Percentiles rank a stretch among this genome's conserved stretches.
These are phyloP conservation scores for Peromyscus nudipes DNA, from an alignment of 2,797 vertebrate genomes.

Conservation along the genomic window DNA sequence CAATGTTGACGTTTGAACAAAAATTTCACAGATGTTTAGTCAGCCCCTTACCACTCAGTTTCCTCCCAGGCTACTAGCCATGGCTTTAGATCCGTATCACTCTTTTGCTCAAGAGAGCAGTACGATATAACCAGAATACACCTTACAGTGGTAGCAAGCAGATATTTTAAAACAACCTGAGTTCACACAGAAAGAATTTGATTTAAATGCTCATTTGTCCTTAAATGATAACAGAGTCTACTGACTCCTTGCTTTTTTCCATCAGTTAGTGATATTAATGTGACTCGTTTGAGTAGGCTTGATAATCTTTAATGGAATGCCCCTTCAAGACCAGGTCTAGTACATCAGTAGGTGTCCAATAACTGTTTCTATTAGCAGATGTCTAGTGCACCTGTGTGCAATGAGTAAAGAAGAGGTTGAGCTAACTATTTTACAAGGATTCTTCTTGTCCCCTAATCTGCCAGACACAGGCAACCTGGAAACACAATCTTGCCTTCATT, in stretches of 20 bases:
- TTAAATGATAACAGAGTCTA: neutral
- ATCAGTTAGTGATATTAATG: neutral
- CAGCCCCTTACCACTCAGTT: no score
- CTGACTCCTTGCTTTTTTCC: neutral
- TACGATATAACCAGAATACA: neutral
- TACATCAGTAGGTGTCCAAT: neutral
- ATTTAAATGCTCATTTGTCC: neutral
- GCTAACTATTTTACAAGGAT: neutral
- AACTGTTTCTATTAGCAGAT: neutral
- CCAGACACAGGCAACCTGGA: neutral
- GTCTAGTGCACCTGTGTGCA: neutral
- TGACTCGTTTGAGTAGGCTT: neutral
- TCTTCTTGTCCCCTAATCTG: neutral
- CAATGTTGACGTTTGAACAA: neutral
- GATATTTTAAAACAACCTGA: neutral
- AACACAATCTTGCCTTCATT: neutral
- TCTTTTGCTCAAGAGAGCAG: neutral
- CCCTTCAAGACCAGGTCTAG: neutral
- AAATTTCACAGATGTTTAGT: rapidly evolving
- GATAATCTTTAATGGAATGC: neutral
- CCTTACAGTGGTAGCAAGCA: neutral
- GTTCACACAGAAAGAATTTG: neutral
- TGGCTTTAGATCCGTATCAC: neutral
- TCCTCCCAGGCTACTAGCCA: neutral
- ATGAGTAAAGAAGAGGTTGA: neutral